Conservation (phyloP, 2,888 invertebrate genomes). For the Noctuana brunneofusca region DNA sequence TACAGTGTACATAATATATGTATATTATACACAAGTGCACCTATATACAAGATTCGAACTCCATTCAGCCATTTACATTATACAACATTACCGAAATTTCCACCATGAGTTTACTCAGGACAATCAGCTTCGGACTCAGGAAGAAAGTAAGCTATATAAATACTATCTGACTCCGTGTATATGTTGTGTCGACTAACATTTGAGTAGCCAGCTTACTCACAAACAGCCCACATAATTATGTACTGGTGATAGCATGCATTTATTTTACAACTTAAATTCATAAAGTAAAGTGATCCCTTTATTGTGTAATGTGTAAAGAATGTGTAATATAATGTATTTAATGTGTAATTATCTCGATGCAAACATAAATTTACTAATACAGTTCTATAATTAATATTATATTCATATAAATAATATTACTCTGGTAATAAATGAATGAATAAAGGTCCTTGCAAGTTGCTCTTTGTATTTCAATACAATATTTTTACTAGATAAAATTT, state of each 20-base stretch:
- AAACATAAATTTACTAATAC: slow-evolving; percentile 10
- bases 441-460: too few species aligned
- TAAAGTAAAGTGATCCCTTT: slow-evolving; percentile 40
- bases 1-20: too few species aligned
- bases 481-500: too few species aligned
- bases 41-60: neutral
- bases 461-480: too few species aligned
- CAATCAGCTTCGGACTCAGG: slow-evolving; percentile 50
- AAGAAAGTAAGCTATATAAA: slow-evolving; percentile 63
- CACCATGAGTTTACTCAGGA: slow-evolving; percentile 31
- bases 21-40: neutral
- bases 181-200: slow-evolving; percentile 69
- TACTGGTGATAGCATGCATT: slow-evolving; percentile 65
- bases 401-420: too few species aligned
- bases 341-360: slow-evolving; percentile 23
- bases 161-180: slow-evolving; percentile 50
- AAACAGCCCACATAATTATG: slow-evolving; percentile 54
- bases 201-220: slow-evolving; percentile 65
- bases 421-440: too few species aligned
- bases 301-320: slow-evolving; percentile 47
- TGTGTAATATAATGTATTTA: slow-evolving; percentile 3
- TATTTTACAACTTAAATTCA: slow-evolving; percentile 1
- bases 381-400: neutral
- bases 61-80: slow-evolving; percentile 1
- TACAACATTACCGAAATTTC: slow-evolving; percentile 10